Percentiles rank a stretch among this genome's conserved stretches.
Conservation (phyloP, 2,888 invertebrate species). For the Spilosoma lubricipeda region DNA sequence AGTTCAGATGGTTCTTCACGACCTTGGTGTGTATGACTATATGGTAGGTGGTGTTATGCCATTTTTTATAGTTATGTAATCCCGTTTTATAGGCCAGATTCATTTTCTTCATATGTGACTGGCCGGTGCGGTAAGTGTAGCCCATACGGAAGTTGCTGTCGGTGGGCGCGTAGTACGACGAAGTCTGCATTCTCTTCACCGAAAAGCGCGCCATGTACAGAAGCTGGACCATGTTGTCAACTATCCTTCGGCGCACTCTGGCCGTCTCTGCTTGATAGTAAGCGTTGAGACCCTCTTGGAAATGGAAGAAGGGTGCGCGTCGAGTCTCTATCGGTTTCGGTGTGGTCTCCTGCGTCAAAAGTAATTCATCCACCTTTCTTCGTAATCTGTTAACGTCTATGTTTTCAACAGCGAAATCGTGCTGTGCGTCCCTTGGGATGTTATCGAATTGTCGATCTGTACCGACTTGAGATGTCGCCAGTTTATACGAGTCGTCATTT, state of each 20-base stretch:
- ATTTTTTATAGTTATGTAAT: not conserved
- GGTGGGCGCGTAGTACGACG: not conserved
- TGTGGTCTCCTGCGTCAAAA: not conserved
- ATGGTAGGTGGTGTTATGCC: not conserved
- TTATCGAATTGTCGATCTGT: slow-evolving; percentile 6
- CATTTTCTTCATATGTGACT: not conserved
- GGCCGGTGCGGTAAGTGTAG: not conserved
- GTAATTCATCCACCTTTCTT: slow-evolving; percentile 5
- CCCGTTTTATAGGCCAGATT: slow-evolving; percentile 2
- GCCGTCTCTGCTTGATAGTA: slow-evolving; percentile 4
- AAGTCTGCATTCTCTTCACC: not conserved
- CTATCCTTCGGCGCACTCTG: not conserved
- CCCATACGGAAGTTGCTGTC: slow-evolving; percentile 2
- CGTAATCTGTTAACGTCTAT: slow-evolving; percentile 12
- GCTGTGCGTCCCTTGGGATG: not conserved
- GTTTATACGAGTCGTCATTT: not conserved
- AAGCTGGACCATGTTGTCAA: slow-evolving; percentile 14
- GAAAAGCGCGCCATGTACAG: slow-evolving; percentile 1
- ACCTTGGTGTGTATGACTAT: slow-evolving; percentile 4
- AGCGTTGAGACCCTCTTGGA: not conserved
- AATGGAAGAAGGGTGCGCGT: slow-evolving; percentile 2
- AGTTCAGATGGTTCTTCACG: slow-evolving; percentile 6
- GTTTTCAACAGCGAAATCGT: slow-evolving; percentile 5
- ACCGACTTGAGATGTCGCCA: not conserved
- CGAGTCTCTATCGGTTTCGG: not conserved